phyloP scores from a whole-genome alignment of 2,113 vertebrate genomes.

The Carassius carassius region DNA sequence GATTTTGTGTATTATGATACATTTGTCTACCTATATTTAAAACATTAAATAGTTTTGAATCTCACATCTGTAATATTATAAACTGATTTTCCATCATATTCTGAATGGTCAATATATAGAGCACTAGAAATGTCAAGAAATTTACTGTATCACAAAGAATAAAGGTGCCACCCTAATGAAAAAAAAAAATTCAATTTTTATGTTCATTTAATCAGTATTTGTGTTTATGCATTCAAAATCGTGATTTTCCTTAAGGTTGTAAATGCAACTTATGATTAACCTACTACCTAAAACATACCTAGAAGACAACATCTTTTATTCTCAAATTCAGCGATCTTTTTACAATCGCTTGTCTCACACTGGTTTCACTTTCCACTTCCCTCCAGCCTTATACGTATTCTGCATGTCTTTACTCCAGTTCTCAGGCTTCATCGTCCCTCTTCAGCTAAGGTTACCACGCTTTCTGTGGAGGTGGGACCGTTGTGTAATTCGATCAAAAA shows the following conservation, averaged over 20 bases:
- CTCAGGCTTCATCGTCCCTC: not conserved
- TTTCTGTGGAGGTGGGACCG: not conserved
- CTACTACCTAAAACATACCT: not conserved
- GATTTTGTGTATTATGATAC: too few species aligned
- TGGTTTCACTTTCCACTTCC: not conserved
- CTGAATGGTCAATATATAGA: not conserved
- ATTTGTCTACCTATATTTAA: not conserved
- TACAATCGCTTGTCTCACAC: not conserved
- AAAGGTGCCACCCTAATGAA: not conserved
- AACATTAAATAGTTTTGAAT: not conserved
- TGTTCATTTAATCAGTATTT: not conserved
- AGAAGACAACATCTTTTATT: not conserved
- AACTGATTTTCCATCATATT: not conserved
- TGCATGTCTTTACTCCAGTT: not conserved
- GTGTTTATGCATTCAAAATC: not conserved
- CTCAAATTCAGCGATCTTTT: not conserved
- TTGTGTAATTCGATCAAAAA: not conserved
- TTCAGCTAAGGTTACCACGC: not conserved
- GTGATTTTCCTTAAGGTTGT: not conserved
- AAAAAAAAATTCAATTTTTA: not conserved
- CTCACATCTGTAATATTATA: too few species aligned
- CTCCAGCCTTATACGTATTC: not conserved
- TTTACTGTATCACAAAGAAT: not conserved
- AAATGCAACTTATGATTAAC: not conserved
- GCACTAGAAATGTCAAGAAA: not conserved